These are phyloP conservation scores for Zygogramma bicolorata DNA, from an alignment of 2,888 invertebrate genomes.

Conservation along the genomic window DNA sequence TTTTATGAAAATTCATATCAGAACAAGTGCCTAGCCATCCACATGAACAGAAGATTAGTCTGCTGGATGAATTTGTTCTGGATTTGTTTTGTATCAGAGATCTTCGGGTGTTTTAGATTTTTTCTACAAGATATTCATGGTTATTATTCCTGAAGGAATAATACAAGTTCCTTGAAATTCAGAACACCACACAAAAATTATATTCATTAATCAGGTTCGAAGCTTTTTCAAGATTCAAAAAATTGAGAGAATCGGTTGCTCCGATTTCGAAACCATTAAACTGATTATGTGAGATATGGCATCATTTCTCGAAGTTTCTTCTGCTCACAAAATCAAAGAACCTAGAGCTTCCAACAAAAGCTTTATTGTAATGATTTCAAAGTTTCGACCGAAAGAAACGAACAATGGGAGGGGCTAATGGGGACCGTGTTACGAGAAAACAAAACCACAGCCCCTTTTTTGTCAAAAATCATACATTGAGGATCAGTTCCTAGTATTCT, in stretches of 20 bases:
- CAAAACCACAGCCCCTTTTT: not conserved
- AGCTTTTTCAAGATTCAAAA: constrained; percentile 64
- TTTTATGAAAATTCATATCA: too few relatives aligned
- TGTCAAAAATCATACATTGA: not conserved
- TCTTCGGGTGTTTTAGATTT: too few relatives aligned
- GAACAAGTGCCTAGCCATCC: too few relatives aligned
- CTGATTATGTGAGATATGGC: constrained; percentile 68
- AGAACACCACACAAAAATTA: not conserved
- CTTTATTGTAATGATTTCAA: too few relatives aligned
- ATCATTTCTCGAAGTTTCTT: constrained; percentile 70
- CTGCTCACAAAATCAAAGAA: constrained; percentile 67
- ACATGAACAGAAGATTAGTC: too few relatives aligned
- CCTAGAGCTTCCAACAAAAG: constrained; percentile 61
- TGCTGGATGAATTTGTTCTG: too few relatives aligned
- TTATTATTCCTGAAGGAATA: too few relatives aligned
- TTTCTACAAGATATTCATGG: too few relatives aligned
- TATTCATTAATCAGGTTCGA: not conserved
- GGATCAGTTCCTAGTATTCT: constrained; percentile 1
- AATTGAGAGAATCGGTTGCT: constrained; percentile 66
- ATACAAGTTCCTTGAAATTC: too few relatives aligned
- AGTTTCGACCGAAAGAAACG: too few relatives aligned
- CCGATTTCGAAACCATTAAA: constrained; percentile 67
- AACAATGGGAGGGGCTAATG: not conserved
- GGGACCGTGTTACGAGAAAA: constrained; percentile 20
- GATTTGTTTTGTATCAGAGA: too few relatives aligned